A percentile compares a stretch with the other conserved stretches of the same genome.
phyloP scores from a whole-genome alignment of 2,888 invertebrate species.

The Crematogaster levior region DNA sequence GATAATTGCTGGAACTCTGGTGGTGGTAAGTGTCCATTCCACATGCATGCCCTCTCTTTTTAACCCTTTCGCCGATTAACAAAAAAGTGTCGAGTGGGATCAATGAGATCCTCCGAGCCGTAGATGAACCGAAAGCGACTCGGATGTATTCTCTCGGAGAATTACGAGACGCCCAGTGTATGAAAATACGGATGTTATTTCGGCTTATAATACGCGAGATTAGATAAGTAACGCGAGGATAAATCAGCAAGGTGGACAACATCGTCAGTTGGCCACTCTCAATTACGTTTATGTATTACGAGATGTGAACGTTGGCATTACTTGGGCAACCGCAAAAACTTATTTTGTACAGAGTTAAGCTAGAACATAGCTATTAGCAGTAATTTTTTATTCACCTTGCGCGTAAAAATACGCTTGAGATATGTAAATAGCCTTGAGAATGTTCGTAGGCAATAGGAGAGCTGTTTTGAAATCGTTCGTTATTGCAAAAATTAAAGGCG shows the following conservation, averaged over 20 bases:
- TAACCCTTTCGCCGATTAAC: not conserved
- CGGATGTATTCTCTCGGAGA: not conserved
- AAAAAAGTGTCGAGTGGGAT: not conserved
- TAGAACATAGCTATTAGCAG: not conserved
- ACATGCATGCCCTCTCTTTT: not conserved
- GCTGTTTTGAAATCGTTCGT: conserved; percentile 7
- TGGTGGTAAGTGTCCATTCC: conserved; percentile 88
- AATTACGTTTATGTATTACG: conserved; percentile 16
- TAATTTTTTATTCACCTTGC: conserved; percentile 11
- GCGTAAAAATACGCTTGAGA: conserved; percentile 7
- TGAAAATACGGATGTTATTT: conserved; percentile 40
- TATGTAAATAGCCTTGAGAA: conserved; percentile 17
- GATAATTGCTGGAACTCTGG: conserved; percentile 93
- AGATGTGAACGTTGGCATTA: not conserved
- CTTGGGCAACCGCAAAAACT: conserved; percentile 6
- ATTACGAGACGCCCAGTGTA: not conserved
- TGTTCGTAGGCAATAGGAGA: conserved; percentile 10
- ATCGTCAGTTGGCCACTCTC: not conserved
- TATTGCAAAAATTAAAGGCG: conserved; percentile 6
- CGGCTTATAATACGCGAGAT: conserved; percentile 27
- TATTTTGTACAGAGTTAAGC: not conserved
- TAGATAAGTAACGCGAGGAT: conserved; percentile 41
- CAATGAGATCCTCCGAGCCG: too few species aligned
- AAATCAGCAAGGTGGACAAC: conserved; percentile 16
- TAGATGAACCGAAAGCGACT: too few species aligned